phyloP scores from a whole-genome alignment of 2,113 vertebrate genomes.

The Plotosus lineatus region DNA sequence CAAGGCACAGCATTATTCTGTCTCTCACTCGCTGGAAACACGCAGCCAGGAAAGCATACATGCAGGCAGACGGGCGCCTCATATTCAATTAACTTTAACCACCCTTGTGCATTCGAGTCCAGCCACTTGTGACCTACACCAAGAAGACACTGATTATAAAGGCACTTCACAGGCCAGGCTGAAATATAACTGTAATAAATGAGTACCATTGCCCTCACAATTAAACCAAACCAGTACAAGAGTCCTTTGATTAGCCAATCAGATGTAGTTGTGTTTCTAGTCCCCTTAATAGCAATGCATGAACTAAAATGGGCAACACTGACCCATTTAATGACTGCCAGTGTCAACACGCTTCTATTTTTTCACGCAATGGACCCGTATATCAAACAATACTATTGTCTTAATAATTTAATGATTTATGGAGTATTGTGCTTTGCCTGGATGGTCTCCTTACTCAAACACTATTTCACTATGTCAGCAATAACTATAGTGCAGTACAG shows the following conservation, averaged over 20 bases:
- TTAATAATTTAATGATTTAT: neutral
- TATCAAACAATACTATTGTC: neutral
- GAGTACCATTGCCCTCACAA: neutral
- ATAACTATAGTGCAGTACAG: neutral
- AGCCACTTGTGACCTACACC: constrained; percentile 43
- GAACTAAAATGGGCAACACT: neutral
- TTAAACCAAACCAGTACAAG: neutral
- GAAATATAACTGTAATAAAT: constrained; percentile 19
- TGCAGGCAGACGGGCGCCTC: constrained; percentile 49
- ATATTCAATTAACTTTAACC: constrained; percentile 53
- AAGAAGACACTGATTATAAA: constrained; percentile 22
- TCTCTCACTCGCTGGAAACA: constrained; percentile 54
- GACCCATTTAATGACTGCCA: neutral
- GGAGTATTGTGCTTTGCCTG: neutral
- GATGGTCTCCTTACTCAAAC: neutral
- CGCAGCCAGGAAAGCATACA: constrained; percentile 44
- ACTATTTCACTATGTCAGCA: constrained; percentile 18
- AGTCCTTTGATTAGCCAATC: neutral
- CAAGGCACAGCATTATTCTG: constrained; percentile 64
- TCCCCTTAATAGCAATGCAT: neutral
- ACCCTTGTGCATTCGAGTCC: constrained; percentile 17
- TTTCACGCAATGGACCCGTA: neutral
- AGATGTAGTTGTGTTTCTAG: constrained; percentile 5
- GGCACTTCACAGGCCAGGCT: neutral
- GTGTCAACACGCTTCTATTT: neutral